Conservation (phyloP, 2,113 vertebrate species). For the Neodontobutis hainanensis region DNA sequence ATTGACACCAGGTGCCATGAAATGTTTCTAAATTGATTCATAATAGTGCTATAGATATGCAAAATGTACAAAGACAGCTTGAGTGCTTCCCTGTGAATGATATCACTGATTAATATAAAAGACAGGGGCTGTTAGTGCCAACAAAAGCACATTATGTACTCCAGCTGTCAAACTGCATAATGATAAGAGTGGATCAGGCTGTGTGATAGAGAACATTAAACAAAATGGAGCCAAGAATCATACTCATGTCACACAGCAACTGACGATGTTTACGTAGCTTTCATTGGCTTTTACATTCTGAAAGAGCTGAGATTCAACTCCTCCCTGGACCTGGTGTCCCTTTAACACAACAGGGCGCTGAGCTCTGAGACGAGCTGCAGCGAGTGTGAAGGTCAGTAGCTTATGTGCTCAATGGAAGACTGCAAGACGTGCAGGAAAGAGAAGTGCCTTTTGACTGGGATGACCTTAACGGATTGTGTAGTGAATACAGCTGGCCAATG, state of each 20-base stretch:
- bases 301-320: too few species aligned
- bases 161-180: constrained; percentile 49
- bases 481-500: background rate
- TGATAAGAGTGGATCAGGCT: constrained; percentile 12
- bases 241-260: background rate
- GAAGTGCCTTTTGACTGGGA: constrained; percentile 16
- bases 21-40: constrained; percentile 30
- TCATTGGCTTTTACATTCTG: constrained; percentile 32
- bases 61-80: constrained; percentile 37
- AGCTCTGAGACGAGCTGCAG: constrained; percentile 32
- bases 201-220: constrained; percentile 6
- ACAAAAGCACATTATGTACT: constrained; percentile 31
- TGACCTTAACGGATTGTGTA: constrained; percentile 20
- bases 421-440: constrained; percentile 19
- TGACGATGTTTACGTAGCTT: background rate
- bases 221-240: constrained; percentile 4
- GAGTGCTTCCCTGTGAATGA: constrained; percentile 19
- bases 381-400: constrained; percentile 58
- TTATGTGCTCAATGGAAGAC: constrained; percentile 41
- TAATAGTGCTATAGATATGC: constrained; percentile 32
- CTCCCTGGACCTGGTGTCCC: constrained; percentile 32
- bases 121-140: constrained; percentile 23
- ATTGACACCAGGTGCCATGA: constrained; percentile 22
- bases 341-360: constrained; percentile 16
- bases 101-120: constrained; percentile 43